phyloP scores from a whole-genome alignment of 2,797 vertebrate species.

The Mionectes olivaceus region DNA sequence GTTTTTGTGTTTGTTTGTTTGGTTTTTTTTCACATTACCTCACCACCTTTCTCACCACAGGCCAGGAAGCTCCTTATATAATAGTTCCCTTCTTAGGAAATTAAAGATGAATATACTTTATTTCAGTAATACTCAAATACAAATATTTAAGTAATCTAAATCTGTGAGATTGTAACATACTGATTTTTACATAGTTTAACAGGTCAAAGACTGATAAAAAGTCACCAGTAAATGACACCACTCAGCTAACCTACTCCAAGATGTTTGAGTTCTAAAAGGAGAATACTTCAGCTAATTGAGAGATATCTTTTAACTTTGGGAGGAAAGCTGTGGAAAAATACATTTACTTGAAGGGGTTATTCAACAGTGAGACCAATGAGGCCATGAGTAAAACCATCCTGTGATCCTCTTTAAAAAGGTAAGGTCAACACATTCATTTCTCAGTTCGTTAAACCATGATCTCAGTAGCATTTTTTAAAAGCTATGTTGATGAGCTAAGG shows the following conservation, averaged over 20 bases:
- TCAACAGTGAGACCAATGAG: background rate
- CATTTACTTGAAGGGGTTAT: background rate
- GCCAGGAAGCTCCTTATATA: background rate
- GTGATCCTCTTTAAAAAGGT: background rate
- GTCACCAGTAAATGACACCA: background rate
- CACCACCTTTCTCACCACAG: accelerated
- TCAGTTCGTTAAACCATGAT: constrained; percentile 51
- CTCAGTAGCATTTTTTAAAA: constrained; percentile 20
- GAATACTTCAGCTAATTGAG: background rate
- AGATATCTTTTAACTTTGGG: background rate
- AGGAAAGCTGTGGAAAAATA: background rate
- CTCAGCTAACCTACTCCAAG: background rate
- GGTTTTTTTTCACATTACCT: accelerated
- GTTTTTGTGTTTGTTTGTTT: too few relatives aligned
- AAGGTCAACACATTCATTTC: constrained; percentile 49
- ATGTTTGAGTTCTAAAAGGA: background rate
- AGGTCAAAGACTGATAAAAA: background rate
- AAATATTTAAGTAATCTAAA: background rate
- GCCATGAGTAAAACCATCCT: background rate
- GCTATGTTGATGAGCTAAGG: constrained; percentile 48
- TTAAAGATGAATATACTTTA: background rate
- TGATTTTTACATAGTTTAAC: background rate
- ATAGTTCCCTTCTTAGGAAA: background rate
- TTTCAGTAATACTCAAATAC: background rate
- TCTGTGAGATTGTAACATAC: background rate